Conservation (phyloP, 2,797 vertebrate species). For the Paguma larvata region DNA sequence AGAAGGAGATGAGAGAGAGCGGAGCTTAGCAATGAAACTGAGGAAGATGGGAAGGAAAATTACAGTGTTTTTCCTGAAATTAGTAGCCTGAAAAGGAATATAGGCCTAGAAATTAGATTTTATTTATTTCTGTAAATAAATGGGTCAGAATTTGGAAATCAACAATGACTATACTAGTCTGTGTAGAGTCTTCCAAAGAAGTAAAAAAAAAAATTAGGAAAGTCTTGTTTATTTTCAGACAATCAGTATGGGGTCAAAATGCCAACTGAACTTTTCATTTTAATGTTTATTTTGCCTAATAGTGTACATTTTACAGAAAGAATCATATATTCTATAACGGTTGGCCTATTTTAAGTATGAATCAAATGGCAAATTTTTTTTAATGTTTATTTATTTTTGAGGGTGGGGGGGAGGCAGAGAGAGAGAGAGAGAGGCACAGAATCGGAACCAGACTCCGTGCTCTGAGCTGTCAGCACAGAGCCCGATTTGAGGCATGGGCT, state of each 20-base stretch:
- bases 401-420: too few species aligned
- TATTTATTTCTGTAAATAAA: neutral
- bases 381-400: too few species aligned
- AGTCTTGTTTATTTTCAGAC: neutral
- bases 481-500: too few species aligned
- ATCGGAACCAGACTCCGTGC: too few species aligned
- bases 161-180: accelerated
- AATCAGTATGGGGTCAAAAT: neutral
- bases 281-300: neutral
- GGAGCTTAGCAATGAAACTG: accelerated
- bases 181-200: neutral
- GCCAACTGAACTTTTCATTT: neutral
- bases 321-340: too few species aligned
- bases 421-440: too few species aligned
- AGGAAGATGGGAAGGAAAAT: neutral
- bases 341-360: neutral
- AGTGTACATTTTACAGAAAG: neutral
- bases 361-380: neutral
- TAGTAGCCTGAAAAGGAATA: neutral
- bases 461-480: too few species aligned
- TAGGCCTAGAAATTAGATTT: neutral
- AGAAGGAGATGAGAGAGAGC: neutral
- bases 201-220: neutral
- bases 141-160: neutral
- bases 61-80: neutral